Conservation (phyloP, 2,113 vertebrate species). For the Ariopsis seemanni region DNA sequence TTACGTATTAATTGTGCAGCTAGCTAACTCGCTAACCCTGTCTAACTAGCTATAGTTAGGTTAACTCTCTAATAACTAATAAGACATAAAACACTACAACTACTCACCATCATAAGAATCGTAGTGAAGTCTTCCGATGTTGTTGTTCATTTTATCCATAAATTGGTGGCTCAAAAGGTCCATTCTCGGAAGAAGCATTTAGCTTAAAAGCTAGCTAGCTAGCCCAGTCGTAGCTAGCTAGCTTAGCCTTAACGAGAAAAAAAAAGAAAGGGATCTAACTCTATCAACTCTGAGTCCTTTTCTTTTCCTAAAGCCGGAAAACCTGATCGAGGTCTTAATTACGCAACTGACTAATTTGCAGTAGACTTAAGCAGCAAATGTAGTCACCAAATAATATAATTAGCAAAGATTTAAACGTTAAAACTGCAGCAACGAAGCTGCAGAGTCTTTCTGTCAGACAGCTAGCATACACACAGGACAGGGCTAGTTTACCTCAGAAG, state of each 20-base stretch:
- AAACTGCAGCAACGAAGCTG: not conserved
- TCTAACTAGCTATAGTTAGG: not conserved
- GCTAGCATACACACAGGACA: not conserved
- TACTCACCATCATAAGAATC: conserved; percentile 68
- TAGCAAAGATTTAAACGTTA: not conserved
- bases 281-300: not conserved
- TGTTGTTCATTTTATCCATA: conserved; percentile 99
- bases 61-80: not conserved
- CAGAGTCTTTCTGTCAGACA: not conserved
- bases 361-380: not conserved
- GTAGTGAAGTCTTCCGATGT: conserved; percentile 91
- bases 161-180: conserved; percentile 97
- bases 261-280: not conserved
- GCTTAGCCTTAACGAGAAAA: conserved; percentile 48
- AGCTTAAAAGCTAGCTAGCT: conserved; percentile 75
- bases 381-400: not conserved
- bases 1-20: not conserved
- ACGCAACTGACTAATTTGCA: too few species aligned
- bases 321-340: not conserved
- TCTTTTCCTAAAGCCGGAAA: not conserved
- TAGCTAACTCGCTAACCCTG: not conserved
- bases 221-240: conserved; percentile 70
- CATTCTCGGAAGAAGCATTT: conserved; percentile 94
- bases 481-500: not conserved
- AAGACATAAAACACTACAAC: not conserved